Percentiles rank a stretch among this genome's conserved stretches.
These are phyloP conservation scores for Adelosebastes latens DNA, from an alignment of 2,797 vertebrate genomes.

Conservation along the genomic window DNA sequence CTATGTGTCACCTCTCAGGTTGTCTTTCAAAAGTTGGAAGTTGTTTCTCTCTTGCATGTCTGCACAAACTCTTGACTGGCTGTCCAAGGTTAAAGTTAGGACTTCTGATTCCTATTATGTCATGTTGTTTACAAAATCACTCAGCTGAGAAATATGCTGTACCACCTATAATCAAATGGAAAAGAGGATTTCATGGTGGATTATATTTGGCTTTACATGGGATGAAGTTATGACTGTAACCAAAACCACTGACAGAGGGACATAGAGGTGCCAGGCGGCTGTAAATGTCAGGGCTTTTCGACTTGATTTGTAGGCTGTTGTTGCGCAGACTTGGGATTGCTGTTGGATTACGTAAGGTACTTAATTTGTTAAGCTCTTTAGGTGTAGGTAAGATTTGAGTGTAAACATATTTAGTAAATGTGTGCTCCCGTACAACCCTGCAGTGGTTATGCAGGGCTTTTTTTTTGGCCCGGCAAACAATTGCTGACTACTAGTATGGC, in stretches of 20 bases:
- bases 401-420: constrained; percentile 39
- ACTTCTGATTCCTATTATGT: constrained; percentile 31
- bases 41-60: constrained; percentile 1
- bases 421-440: constrained; percentile 7
- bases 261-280: constrained; percentile 40
- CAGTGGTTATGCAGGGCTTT: constrained; percentile 25
- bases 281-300: constrained; percentile 52
- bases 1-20: neutral
- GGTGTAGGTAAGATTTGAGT: constrained; percentile 27
- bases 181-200: constrained; percentile 61
- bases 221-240: constrained; percentile 67
- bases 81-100: constrained; percentile 5
- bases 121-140: constrained; percentile 48
- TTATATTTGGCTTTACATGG: constrained; percentile 45
- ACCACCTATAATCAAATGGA: constrained; percentile 46
- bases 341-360: constrained; percentile 32
- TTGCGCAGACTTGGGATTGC: neutral
- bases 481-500: constrained; percentile 61
- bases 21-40: neutral
- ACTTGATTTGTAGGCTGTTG: constrained; percentile 33
- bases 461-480: constrained; percentile 45
- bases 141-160: constrained; percentile 43
- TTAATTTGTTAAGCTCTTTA: constrained; percentile 55
- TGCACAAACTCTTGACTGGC: constrained; percentile 8
- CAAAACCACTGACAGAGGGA: constrained; percentile 51